phyloP scores from a whole-genome alignment of 2,113 vertebrate genomes.

The Protobothrops flavoviridis region DNA sequence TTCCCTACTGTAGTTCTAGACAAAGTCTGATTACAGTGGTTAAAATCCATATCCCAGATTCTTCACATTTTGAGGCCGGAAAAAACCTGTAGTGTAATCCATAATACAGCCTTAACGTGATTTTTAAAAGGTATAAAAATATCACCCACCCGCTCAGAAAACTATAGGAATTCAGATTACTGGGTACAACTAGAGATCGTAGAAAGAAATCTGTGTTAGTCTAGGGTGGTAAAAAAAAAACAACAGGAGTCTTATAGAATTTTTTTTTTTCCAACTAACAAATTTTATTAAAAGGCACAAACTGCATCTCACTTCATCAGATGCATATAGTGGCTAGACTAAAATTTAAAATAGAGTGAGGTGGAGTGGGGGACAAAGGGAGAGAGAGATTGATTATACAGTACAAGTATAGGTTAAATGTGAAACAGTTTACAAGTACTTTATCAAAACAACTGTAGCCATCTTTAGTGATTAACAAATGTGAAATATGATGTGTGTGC shows the following conservation, averaged over 20 bases:
- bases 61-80: not conserved
- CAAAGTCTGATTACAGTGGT: not conserved
- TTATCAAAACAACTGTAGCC: not conserved
- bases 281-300: not conserved
- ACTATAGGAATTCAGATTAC: not conserved
- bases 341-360: not conserved
- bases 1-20: not conserved
- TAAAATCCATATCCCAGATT: not conserved
- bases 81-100: not conserved
- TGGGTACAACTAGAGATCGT: not conserved
- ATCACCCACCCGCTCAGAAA: not conserved
- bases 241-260: not conserved
- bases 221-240: not conserved
- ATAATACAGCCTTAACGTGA: not conserved
- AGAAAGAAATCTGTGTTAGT: not conserved
- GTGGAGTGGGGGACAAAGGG: not conserved
- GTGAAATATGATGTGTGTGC: not conserved
- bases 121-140: not conserved
- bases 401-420: not conserved
- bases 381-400: not conserved
- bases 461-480: not conserved
- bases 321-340: not conserved
- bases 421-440: not conserved
- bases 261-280: not conserved
- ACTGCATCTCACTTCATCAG: not conserved